Evolutionary conservation across 2,797 vertebrate species (phyloP).

Genomic region (Manis crassicaudata): DNA sequence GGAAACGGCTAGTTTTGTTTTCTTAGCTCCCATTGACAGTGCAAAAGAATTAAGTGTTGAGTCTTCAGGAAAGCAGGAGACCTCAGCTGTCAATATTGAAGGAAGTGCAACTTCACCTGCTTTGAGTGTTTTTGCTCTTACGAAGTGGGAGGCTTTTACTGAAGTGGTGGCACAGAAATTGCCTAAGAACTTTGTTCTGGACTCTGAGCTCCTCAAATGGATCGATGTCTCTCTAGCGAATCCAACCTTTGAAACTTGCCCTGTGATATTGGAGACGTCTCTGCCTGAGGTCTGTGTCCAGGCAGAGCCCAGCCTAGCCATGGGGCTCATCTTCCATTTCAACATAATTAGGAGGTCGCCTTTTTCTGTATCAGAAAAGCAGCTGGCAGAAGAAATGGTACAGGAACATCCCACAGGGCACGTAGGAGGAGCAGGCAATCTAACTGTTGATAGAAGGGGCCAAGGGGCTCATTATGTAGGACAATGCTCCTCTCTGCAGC

Average conservation of each 20-base stretch:
- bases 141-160: background rate
- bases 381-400: conserved; percentile 66
- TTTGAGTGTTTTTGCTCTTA: background rate
- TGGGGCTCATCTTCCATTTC: conserved; percentile 64
- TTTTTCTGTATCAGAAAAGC: conserved; percentile 62
- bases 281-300: conserved; percentile 58
- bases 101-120: background rate
- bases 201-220: background rate
- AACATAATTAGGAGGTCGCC: conserved; percentile 80
- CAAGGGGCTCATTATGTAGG: conserved; percentile 67
- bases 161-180: background rate
- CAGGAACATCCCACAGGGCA: conserved; percentile 33
- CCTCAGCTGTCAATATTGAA: background rate
- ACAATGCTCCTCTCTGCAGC: conserved; percentile 62
- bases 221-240: conserved; percentile 76
- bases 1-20: background rate
- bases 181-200: conserved; percentile 39
- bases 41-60: background rate
- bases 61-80: background rate
- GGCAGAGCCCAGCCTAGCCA: conserved; percentile 68
- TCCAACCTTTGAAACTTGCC: conserved; percentile 67
- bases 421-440: conserved; percentile 45
- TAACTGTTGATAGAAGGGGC: conserved; percentile 76
- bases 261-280: conserved; percentile 55
- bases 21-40: background rate